These are phyloP conservation scores for Leptinotarsa haldemani DNA, from an alignment of 2,888 invertebrate genomes.

Conservation along the genomic window DNA sequence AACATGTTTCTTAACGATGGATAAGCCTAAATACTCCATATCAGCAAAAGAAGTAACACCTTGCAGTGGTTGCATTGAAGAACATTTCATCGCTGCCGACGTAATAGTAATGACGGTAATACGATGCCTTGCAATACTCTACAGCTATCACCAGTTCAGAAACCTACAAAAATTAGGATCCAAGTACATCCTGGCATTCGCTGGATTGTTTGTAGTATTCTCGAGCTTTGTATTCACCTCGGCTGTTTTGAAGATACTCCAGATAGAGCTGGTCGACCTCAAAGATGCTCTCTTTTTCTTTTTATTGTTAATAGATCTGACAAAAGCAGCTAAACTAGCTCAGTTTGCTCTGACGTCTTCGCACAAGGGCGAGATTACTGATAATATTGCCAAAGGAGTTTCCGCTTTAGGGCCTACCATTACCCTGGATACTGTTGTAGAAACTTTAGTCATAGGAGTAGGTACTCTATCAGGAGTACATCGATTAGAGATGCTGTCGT, in stretches of 20 bases:
- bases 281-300: constrained; percentile 94
- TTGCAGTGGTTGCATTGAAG: constrained; percentile 62
- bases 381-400: constrained; percentile 89
- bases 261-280: constrained; percentile 86
- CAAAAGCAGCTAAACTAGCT: constrained; percentile 89
- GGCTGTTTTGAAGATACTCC: constrained; percentile 87
- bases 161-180: constrained; percentile 90
- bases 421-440: constrained; percentile 89
- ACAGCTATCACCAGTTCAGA: constrained; percentile 91
- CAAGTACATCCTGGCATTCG: constrained; percentile 84
- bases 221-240: constrained; percentile 94
- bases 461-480: constrained; percentile 91
- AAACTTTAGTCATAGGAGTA: constrained; percentile 89
- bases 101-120: constrained; percentile 91
- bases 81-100: constrained; percentile 83
- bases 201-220: constrained; percentile 90
- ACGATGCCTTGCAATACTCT: constrained; percentile 88
- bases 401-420: constrained; percentile 89
- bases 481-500: constrained; percentile 87
- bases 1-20: constrained; percentile 82
- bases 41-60: constrained; percentile 47
- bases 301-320: constrained; percentile 88
- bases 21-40: constrained; percentile 63
- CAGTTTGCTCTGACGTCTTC: constrained; percentile 83
- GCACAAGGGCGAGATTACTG: constrained; percentile 83